Evolutionary conservation across 2,113 vertebrate genomes (phyloP).

Genomic region (Setophaga petechia): DNA sequence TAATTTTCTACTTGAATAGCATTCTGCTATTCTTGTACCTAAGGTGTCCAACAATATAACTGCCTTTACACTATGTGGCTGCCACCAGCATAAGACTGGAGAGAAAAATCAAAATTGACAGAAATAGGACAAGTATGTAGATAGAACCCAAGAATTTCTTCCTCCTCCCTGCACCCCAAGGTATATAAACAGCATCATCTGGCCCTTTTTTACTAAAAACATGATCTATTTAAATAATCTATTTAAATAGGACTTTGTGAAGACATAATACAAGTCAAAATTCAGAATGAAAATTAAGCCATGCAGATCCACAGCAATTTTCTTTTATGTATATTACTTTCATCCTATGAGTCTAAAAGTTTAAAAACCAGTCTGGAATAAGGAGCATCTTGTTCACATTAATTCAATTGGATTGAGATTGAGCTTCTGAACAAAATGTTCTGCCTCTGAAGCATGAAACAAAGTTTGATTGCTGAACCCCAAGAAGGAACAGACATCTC

Average conservation of each 20-base stretch:
- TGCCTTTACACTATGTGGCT: constrained; percentile 40
- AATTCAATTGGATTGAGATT: constrained; percentile 18
- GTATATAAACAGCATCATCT: constrained; percentile 9
- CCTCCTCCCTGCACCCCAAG: background rate
- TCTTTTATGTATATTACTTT: background rate
- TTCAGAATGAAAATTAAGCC: background rate
- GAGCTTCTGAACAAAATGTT: constrained; percentile 32
- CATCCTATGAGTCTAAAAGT: background rate
- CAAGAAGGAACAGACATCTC: background rate
- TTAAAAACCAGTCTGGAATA: background rate
- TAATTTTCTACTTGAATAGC: constrained; percentile 23
- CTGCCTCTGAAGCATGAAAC: background rate
- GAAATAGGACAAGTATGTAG: constrained; percentile 68
- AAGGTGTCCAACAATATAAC: constrained; percentile 41
- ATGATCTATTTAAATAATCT: background rate
- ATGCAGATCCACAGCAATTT: background rate
- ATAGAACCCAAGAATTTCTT: constrained; percentile 36
- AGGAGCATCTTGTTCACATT: background rate
- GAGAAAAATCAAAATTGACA: constrained; percentile 73
- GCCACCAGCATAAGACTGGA: constrained; percentile 54
- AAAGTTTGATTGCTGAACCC: background rate
- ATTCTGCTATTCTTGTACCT: constrained; percentile 44
- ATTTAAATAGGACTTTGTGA: background rate
- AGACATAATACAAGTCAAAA: constrained; percentile 4
- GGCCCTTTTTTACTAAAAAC: background rate